These are phyloP conservation scores for Lomographa bimaculata DNA, from an alignment of 2,888 invertebrate genomes.

Conservation along the genomic window DNA sequence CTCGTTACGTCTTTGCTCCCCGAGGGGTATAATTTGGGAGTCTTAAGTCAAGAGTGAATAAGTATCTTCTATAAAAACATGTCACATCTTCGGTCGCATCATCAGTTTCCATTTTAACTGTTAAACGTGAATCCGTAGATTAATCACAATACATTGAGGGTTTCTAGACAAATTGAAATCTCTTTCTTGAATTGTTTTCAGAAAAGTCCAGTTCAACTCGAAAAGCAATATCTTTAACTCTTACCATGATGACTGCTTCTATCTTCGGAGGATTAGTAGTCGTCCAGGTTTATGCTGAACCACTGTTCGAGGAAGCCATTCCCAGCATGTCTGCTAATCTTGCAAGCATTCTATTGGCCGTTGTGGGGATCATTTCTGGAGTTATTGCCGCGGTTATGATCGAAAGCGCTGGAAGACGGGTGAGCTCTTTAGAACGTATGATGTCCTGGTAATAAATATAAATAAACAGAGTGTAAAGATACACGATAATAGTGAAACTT, in stretches of 20 bases:
- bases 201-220: slow-evolving; percentile 58
- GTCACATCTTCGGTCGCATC: no score
- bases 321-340: slow-evolving; percentile 55
- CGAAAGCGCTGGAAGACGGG: slow-evolving; percentile 61
- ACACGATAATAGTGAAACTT: no score
- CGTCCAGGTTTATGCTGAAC: slow-evolving; percentile 66
- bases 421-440: slow-evolving; percentile 36
- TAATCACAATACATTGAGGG: no score
- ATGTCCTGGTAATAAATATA: slow-evolving; percentile 30
- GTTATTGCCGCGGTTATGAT: slow-evolving; percentile 55
- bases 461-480: no score
- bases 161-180: no score
- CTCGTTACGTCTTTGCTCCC: no score
- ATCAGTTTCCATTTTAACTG: no score
- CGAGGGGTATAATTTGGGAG: no score
- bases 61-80: no score
- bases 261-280: slow-evolving; percentile 64
- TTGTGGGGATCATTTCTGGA: slow-evolving; percentile 45
- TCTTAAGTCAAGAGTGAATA: no score
- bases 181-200: no score
- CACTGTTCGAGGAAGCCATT: slow-evolving; percentile 55
- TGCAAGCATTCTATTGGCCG: slow-evolving; percentile 52
- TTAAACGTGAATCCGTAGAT: no score
- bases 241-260: slow-evolving; percentile 46
- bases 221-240: slow-evolving; percentile 44